Conservation (phyloP, 2,888 invertebrate genomes). For the Drosophila quasianomalipes region DNA sequence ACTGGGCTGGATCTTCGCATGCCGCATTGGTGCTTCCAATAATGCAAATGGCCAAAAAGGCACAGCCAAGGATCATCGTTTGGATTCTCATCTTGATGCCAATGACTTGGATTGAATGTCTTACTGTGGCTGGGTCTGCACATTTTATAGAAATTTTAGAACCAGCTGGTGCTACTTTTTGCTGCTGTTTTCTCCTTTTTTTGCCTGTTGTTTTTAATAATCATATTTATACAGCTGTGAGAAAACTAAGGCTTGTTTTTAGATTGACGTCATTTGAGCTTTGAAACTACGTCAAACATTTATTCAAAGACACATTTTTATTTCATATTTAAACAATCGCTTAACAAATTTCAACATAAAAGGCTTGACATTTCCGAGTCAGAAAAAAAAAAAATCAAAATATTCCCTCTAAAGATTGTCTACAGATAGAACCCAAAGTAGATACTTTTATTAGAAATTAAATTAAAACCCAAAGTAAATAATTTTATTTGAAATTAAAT, state of each 20-base stretch:
- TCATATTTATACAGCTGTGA: not conserved
- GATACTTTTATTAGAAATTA: not conserved
- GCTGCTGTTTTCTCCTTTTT: not conserved
- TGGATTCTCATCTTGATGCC: constrained; percentile 22
- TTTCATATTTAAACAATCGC: constrained; percentile 9
- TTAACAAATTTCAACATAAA: not conserved
- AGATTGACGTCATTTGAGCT: constrained; percentile 1
- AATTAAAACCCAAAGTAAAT: not conserved
- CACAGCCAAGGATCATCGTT: constrained; percentile 18
- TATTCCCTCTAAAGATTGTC: not conserved
- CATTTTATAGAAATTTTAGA: constrained; percentile 21
- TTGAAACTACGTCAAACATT: not conserved
- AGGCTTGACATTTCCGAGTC: not conserved
- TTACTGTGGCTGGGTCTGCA: not conserved
- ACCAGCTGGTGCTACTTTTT: not conserved
- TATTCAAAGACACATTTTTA: not conserved
- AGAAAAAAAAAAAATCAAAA: not conserved
- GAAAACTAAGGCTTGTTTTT: not conserved
- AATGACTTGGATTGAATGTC: constrained; percentile 2
- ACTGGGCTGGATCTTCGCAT: not conserved
- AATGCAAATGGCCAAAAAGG: constrained; percentile 18
- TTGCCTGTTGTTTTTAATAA: not conserved
- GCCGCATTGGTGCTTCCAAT: constrained; percentile 6
- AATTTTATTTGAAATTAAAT: not conserved
- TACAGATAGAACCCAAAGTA: not conserved